phyloP scores from a whole-genome alignment of 2,797 vertebrate species.

The Paramormyrops hopkinsi region DNA sequence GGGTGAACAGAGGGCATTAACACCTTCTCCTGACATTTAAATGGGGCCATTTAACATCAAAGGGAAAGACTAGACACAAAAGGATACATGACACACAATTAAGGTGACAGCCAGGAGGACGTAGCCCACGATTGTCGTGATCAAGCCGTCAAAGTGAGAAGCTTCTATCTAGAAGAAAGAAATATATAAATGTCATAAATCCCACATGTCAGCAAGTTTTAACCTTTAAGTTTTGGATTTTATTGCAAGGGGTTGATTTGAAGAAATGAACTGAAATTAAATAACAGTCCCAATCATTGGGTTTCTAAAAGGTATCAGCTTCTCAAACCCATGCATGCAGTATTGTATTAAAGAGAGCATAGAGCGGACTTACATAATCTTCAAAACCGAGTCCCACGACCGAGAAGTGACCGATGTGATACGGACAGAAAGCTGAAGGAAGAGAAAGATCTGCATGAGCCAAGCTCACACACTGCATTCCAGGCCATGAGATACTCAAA shows the following conservation, averaged over 20 bases:
- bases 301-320: not conserved
- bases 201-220: not conserved
- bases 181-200: not conserved
- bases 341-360: not conserved
- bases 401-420: constrained; percentile 97
- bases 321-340: not conserved
- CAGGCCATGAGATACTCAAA: not conserved
- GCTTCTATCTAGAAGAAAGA: constrained; percentile 74
- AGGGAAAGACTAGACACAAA: constrained; percentile 30
- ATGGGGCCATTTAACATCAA: not conserved
- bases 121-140: constrained; percentile 96
- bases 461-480: not conserved
- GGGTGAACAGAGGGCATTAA: not conserved
- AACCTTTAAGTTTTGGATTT: not conserved
- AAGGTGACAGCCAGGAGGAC: constrained; percentile 90
- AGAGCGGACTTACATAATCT: constrained; percentile 79
- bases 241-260: not conserved
- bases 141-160: constrained; percentile 95
- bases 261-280: not conserved
- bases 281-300: not conserved
- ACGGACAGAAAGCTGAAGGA: constrained; percentile 89
- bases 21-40: not conserved
- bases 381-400: constrained; percentile 95
- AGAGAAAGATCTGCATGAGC: constrained; percentile 4
- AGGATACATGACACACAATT: constrained; percentile 98